These are phyloP conservation scores for Oscheius sp. DNA, from an alignment of 2,888 invertebrate species.

Conservation along the genomic window DNA sequence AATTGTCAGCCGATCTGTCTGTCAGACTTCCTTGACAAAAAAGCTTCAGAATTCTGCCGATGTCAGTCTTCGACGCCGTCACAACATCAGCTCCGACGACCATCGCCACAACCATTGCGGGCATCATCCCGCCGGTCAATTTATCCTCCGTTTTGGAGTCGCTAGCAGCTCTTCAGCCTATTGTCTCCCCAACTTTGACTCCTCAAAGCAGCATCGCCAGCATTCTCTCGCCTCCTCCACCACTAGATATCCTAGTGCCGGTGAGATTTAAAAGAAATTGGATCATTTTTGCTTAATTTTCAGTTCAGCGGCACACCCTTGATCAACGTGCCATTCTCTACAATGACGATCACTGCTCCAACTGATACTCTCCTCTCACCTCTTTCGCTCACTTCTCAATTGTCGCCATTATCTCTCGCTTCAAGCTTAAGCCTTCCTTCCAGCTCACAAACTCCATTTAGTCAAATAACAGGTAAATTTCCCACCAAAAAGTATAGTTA, in stretches of 20 bases:
- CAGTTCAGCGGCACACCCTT: background rate
- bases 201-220: slow-evolving; percentile 10
- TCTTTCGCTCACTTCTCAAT: slow-evolving; percentile 3
- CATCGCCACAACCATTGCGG: background rate
- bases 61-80: slow-evolving; percentile 16
- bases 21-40: too few relatives aligned
- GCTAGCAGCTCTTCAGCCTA: slow-evolving; percentile 28
- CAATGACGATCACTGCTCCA: slow-evolving; percentile 19
- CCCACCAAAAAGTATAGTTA: too few relatives aligned
- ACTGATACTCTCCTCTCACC: slow-evolving; percentile 20
- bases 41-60: too few relatives aligned
- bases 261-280: background rate
- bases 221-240: slow-evolving; percentile 12
- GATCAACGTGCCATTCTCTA: slow-evolving; percentile 12
- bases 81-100: slow-evolving; percentile 16
- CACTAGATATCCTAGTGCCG: slow-evolving; percentile 13
- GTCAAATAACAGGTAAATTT: background rate
- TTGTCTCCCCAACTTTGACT: background rate
- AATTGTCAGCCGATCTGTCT: too few relatives aligned
- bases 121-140: slow-evolving; percentile 1
- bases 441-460: background rate
- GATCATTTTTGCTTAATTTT: too few relatives aligned
- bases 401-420: slow-evolving; percentile 15
- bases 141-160: slow-evolving; percentile 19
- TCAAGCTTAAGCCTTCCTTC: slow-evolving; percentile 21